Conservation (phyloP, 2,797 vertebrate species). For the Siniperca scherzeri region DNA sequence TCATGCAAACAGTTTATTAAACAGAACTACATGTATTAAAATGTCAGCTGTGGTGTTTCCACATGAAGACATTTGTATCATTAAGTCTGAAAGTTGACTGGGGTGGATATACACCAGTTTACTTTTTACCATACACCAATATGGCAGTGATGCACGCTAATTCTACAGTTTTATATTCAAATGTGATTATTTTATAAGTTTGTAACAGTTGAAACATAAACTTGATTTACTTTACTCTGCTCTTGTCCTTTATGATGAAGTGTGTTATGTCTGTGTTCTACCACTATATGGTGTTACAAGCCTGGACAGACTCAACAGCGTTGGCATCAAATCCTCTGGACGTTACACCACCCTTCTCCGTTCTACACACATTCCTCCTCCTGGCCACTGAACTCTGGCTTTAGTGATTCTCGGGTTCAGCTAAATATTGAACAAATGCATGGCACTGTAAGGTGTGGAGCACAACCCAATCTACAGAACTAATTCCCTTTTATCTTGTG, state of each 20-base stretch:
- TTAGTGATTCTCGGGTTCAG: conserved; percentile 74
- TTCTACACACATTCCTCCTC: conserved; percentile 56
- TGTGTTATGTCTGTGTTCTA: conserved; percentile 47
- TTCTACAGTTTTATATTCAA: conserved; percentile 12
- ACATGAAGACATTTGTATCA: conserved; percentile 35
- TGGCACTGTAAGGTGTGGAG: conserved; percentile 69
- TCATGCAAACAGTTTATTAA: conserved; percentile 50
- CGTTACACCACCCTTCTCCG: conserved; percentile 28
- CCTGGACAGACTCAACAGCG: conserved; percentile 37
- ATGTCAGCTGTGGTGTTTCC: conserved; percentile 40
- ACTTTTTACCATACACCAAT: conserved; percentile 12
- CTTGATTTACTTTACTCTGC: conserved; percentile 16
- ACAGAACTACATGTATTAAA: conserved; percentile 51
- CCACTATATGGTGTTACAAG: conserved; percentile 63
- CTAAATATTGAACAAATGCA: conserved; percentile 80
- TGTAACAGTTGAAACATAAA: neutral
- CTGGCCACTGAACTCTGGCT: conserved; percentile 75
- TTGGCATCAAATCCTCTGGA: conserved; percentile 43
- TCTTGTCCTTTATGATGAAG: conserved; percentile 6
- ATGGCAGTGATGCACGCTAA: conserved; percentile 13
- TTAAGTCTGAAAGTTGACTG: conserved; percentile 30
- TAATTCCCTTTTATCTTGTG: conserved; percentile 81
- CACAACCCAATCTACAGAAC: conserved; percentile 80
- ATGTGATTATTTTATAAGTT: conserved; percentile 29
- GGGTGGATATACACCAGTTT: conserved; percentile 26